Conservation (phyloP, 2,888 invertebrate species). For the Deilephila porcellus region DNA sequence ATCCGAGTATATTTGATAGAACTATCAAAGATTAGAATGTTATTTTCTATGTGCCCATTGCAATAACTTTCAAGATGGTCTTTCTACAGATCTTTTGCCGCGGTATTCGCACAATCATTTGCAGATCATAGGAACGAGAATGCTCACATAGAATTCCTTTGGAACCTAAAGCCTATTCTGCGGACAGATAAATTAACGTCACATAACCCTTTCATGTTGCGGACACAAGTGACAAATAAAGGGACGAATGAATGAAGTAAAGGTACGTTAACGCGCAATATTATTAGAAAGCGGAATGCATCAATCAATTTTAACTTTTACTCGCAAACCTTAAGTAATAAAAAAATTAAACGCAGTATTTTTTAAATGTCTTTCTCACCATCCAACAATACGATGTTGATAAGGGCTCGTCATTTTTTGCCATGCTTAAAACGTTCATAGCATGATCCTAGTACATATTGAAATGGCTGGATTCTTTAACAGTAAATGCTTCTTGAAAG, state of each 20-base stretch:
- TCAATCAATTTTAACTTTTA: neutral
- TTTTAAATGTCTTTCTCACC: too few species aligned
- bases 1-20: neutral
- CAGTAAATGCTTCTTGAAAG: too few species aligned
- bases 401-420: too few species aligned
- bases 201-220: constrained; percentile 1
- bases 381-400: too few species aligned
- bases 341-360: too few species aligned
- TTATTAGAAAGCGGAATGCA: constrained; percentile 16
- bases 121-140: neutral
- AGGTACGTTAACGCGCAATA: neutral
- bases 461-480: too few species aligned
- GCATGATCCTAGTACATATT: too few species aligned
- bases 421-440: too few species aligned
- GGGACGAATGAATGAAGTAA: neutral
- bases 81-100: neutral
- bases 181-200: constrained; percentile 4
- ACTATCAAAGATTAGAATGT: neutral
- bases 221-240: constrained; percentile 8
- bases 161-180: constrained; percentile 12
- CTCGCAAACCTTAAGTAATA: too few species aligned
- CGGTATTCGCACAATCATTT: neutral
- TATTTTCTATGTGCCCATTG: neutral
- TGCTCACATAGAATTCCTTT: constrained; percentile 1
- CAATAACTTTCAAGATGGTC: neutral